Percentiles rank a stretch among this genome's conserved stretches.
phyloP scores from a whole-genome alignment of 1,140 invertebrate species.

The Limonius californicus region DNA sequence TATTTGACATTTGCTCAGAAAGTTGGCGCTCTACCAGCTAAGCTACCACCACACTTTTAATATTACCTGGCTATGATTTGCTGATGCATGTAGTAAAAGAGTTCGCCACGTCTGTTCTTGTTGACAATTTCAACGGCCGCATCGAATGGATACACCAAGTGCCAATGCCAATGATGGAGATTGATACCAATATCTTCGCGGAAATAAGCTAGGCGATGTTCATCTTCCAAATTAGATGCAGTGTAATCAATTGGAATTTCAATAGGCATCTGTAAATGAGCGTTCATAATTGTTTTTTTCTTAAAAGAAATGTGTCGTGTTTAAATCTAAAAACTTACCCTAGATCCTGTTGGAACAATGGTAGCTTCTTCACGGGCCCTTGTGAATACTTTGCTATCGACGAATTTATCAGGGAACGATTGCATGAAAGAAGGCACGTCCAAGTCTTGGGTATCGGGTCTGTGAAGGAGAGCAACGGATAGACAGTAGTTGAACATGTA shows the following conservation, averaged over 20 bases:
- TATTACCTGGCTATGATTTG: conserved; percentile 63
- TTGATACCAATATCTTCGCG: conserved; percentile 69
- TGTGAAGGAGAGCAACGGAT: conserved; percentile 68
- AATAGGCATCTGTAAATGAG: too few species aligned
- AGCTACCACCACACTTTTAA: too few species aligned
- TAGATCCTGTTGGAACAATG: conserved; percentile 52
- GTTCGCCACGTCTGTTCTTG: conserved; percentile 66
- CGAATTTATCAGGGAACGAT: conserved; percentile 71
- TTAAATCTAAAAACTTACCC: too few species aligned
- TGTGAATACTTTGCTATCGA: conserved; percentile 64
- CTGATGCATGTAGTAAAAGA: conserved; percentile 75
- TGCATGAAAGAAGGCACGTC: conserved; percentile 63
- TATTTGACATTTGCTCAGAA: too few species aligned
- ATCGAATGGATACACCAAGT: conserved; percentile 69
- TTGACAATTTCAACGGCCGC: conserved; percentile 53
- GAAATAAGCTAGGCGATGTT: too few species aligned
- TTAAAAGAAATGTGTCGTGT: too few species aligned
- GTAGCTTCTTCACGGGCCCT: conserved; percentile 62
- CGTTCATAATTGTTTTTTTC: too few species aligned
- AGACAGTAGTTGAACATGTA: conserved; percentile 71
- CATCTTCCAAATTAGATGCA: too few species aligned
- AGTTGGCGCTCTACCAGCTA: too few species aligned
- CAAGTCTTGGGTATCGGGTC: conserved; percentile 65
- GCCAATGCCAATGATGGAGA: conserved; percentile 80
- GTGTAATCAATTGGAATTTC: too few species aligned